Percentiles rank a stretch among this genome's conserved stretches.
These are phyloP conservation scores for Lacanobia wlatinum DNA, from an alignment of 2,888 invertebrate genomes.

Conservation along the genomic window DNA sequence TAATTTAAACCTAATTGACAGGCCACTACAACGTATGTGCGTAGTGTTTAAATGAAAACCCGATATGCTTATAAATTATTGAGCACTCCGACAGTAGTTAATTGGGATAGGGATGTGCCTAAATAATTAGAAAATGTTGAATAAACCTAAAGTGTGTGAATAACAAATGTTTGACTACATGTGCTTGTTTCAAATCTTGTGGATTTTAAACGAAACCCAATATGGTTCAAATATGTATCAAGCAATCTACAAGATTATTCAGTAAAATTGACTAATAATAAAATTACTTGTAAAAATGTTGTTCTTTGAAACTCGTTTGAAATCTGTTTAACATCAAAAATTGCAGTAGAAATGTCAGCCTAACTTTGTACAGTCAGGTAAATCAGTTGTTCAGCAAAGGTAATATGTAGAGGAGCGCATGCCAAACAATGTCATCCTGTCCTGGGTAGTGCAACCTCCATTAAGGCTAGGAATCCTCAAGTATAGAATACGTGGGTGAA, in stretches of 20 bases:
- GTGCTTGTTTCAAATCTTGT: not conserved
- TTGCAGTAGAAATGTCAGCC: too few relatives aligned
- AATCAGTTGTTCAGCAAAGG: too few relatives aligned
- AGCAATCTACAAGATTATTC: not conserved
- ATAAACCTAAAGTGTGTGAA: not conserved
- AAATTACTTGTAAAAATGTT: too few relatives aligned
- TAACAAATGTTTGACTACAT: conserved; percentile 11
- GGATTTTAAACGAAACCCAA: not conserved
- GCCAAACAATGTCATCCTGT: too few relatives aligned
- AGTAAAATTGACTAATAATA: too few relatives aligned
- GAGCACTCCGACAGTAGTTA: conserved; percentile 12
- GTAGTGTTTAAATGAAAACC: conserved; percentile 39
- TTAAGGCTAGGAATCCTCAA: too few relatives aligned
- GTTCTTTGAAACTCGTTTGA: too few relatives aligned
- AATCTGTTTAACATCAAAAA: not conserved
- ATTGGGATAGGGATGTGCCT: conserved; percentile 33
- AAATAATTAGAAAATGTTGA: conserved; percentile 17
- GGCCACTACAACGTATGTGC: not conserved
- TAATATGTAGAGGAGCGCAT: too few relatives aligned
- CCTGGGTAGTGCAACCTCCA: too few relatives aligned
- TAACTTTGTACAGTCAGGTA: too few relatives aligned
- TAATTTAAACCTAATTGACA: conserved; percentile 38
- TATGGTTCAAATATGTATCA: not conserved
- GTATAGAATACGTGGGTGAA: too few relatives aligned
- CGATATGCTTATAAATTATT: conserved; percentile 36